Base-by-base conservation (phyloP, 2,113 vertebrate genomes). In the Ardeotis arabs region DNA sequence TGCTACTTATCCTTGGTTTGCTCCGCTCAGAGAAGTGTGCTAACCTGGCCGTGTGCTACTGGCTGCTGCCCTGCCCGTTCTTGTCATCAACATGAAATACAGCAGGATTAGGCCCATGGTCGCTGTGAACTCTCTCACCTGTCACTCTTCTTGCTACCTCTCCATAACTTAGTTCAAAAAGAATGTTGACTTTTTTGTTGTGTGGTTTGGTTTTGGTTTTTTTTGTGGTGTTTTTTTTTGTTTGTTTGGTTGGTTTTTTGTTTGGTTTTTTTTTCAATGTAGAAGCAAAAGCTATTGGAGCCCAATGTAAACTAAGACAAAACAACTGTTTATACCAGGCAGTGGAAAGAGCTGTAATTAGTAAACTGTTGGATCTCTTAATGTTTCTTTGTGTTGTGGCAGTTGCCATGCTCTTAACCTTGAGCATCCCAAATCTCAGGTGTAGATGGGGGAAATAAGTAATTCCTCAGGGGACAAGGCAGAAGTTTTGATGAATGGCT, bases 21-120 rank as follows among this genome's bases (percentile, higher is more conserved):
- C 33, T 68, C 33, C 3, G 12, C 75, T 64, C 45, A 44, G 11
- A 27, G 4, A 18, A n/a, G 29, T 0, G 1, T 27, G 11, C 5
- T 37, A 10, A 21, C 28, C 39, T 3, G 5, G 12, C 76, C 6
- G 0, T 1, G 31, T 87, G 64, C 50, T 89, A 39, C 44, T 59
- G 31, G 8, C 31, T 74, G 63, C 63, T 90, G 67, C 53, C 44
- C 55, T 72, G 58, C 47, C 45, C 50, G 24, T 28, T 55, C 33
- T 19, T 53, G 74, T 64, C 31, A 25, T 19, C 0, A 3, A 3
- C 3, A 1, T 6, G n/a, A 60, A 87, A 5, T 0, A 1, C 62
- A 66, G 53, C 62, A 69, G 74, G 35, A 25, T 87, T 85, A 75
- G 49, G 44, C 15, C 12, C 1, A 0, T 5, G 24, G 14, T 25